Conservation (phyloP, 1,140 invertebrate species). For the Whitmania pigra region DNA sequence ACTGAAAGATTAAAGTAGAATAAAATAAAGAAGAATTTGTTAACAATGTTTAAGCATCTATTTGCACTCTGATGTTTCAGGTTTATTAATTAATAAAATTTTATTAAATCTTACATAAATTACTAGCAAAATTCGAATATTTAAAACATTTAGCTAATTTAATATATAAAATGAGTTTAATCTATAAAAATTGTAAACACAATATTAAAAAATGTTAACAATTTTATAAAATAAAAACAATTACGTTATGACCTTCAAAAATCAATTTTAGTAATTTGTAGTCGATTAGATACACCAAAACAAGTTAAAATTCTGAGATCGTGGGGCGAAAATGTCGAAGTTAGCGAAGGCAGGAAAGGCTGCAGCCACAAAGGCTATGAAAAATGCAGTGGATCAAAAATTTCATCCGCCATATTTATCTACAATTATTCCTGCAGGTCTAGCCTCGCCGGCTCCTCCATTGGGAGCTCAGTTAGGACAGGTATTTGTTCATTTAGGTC, state of each 20-base stretch:
- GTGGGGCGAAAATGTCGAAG: slow-evolving; percentile 22
- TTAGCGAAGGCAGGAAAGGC: not conserved
- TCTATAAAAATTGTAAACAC: too few species aligned
- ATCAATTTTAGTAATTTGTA: not conserved
- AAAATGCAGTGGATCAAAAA: slow-evolving; percentile 28
- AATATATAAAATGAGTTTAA: too few species aligned
- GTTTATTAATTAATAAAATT: too few species aligned
- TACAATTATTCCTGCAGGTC: slow-evolving; percentile 69
- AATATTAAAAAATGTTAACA: too few species aligned
- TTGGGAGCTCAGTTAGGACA: slow-evolving; percentile 81
- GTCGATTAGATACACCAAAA: not conserved
- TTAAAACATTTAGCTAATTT: too few species aligned
- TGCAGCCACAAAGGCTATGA: slow-evolving; percentile 21
- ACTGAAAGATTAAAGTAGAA: not conserved
- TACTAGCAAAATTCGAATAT: too few species aligned
- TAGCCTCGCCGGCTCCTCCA: slow-evolving; percentile 71
- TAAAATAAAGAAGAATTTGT: not conserved
- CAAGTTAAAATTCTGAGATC: not conserved
- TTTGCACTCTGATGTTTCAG: not conserved
- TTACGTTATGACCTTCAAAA: not conserved
- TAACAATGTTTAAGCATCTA: not conserved
- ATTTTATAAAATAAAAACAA: too few species aligned
- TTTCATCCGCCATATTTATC: slow-evolving; percentile 43
- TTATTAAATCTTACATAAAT: too few species aligned
- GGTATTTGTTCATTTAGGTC: slow-evolving; percentile 45